Evolutionary conservation across 2,113 vertebrate species (phyloP), one percentile per base, ranked within the genome.

Genomic region (Pterocles orientalis): DNA sequence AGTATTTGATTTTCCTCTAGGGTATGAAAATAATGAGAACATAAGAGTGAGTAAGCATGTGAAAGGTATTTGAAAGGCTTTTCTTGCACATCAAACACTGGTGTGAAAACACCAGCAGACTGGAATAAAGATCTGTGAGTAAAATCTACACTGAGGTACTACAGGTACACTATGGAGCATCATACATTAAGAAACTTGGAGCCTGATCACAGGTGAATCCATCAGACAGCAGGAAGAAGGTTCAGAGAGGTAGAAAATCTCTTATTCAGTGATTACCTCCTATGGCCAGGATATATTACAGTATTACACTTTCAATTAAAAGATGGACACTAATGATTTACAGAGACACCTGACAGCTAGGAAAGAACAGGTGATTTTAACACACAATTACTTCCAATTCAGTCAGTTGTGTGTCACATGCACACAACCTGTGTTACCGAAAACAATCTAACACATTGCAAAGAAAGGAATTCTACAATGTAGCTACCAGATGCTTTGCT

Each of bases 91-190:
- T 34, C 56, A 82, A 78, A 86, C 1, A 6, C 36, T 16, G 5
- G 15, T 25, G 61, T 16, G 36, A 29, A 88, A 73, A 82, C 31
- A 80, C 14, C 54, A 57, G 21, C 15, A 82, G 29, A 53, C 5
- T 20, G 39, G 18, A 36, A 53, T 45, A 70, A 86, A 91, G 15
- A 47, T 15, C 60, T 3, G 12, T 5, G 2, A 66, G 21, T 61
- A 58, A 86, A 84, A 50, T 36, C 36, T 66, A 86, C 89, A 25
- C 12, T 43, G 28, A 89, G 61, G 6, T n/a, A 54, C 28, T 41
- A 64, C 5, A 28, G 78, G 16, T n/a, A n/a, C n/a, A n/a, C 5
- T 3, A 70, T 0, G 0, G 12, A 14, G 26, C 33, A 66, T 28
- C 0, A 0, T 45, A 58, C 5, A 2, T 33, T 41, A 58, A 34